Evolutionary conservation across 2,888 invertebrate genomes (phyloP).

Genomic region (Eupithecia centaureata): DNA sequence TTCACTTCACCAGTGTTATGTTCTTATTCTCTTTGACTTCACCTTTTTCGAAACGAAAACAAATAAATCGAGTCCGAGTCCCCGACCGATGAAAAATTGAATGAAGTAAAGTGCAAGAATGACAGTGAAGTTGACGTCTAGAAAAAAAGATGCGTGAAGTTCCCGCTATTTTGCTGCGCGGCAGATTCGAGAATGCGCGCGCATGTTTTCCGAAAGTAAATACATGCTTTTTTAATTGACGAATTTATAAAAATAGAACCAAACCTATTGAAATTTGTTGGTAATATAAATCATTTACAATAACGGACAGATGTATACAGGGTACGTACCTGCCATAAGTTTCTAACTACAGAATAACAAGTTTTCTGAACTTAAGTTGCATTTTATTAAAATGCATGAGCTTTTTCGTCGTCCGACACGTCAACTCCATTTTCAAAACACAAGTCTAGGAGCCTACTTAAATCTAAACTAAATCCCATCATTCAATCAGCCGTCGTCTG

Average conservation of each 20-base stretch:
- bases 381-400: background rate
- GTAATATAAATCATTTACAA: background rate
- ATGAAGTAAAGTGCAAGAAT: background rate
- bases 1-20: too few species aligned
- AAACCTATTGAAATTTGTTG: background rate
- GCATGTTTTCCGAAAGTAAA: conserved; percentile 40
- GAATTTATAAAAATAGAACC: background rate
- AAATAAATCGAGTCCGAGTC: too few species aligned
- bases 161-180: conserved; percentile 37
- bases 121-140: background rate
- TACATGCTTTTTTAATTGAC: background rate
- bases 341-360: background rate
- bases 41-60: too few species aligned
- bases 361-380: background rate
- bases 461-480: background rate
- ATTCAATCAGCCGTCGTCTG: background rate
- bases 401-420: background rate
- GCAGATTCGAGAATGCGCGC: conserved; percentile 58
- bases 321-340: background rate
- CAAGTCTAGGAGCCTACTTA: background rate
- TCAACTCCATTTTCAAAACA: background rate
- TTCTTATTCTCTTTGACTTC: too few species aligned
- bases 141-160: conserved; percentile 6
- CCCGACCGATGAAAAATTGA: too few species aligned
- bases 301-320: background rate